These are phyloP conservation scores for Chionodraco myersi DNA, from an alignment of 2,113 vertebrate genomes.

Conservation along the genomic window DNA sequence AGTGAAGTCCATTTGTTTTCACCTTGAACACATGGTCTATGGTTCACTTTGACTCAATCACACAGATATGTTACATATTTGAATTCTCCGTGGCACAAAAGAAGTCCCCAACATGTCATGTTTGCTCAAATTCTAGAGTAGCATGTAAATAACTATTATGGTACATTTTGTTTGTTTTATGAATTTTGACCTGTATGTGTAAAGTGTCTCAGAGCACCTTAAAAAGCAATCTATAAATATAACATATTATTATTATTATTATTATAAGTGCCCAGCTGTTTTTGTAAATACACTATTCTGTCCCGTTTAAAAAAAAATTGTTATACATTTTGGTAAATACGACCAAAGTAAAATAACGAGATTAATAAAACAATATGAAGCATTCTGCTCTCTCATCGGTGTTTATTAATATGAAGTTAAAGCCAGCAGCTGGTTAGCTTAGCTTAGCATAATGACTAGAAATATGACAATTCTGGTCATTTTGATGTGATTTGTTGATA, in stretches of 20 bases:
- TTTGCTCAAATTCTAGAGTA: neutral
- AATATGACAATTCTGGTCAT: neutral
- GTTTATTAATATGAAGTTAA: neutral
- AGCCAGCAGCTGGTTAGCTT: neutral
- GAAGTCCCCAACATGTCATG: neutral
- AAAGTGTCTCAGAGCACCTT: no score
- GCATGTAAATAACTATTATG: no score
- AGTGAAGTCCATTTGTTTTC: neutral
- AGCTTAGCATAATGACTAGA: slow-evolving; percentile 3
- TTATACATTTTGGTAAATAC: neutral
- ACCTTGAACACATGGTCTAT: neutral
- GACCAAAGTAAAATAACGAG: neutral
- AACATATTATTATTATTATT: no score
- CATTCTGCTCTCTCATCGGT: neutral
- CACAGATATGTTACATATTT: neutral
- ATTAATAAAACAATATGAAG: neutral
- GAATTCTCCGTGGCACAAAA: neutral
- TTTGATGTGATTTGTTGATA: slow-evolving; percentile 20
- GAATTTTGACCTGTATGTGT: no score
- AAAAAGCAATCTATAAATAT: no score
- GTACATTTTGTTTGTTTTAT: no score
- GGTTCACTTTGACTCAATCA: neutral
- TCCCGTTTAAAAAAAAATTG: neutral
- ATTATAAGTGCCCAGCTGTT: neutral
- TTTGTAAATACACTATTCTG: neutral